A percentile compares a stretch with the other conserved stretches of the same genome.
Conservation (phyloP, 2,797 vertebrate species). For the Acanthis flammea region DNA sequence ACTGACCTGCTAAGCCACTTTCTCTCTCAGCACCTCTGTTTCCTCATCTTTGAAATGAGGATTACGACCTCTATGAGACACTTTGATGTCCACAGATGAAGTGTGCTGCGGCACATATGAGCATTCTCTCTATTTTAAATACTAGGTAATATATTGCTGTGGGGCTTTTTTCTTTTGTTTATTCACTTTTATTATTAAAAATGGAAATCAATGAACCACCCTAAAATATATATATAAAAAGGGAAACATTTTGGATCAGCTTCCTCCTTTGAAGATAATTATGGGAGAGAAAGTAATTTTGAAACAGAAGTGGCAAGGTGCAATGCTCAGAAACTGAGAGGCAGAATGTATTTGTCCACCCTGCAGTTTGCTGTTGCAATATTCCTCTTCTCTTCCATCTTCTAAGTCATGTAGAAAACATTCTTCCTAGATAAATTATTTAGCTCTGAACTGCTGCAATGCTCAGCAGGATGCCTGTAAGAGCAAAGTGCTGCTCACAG, state of each 20-base stretch:
- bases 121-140: background rate
- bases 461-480: background rate
- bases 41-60: conserved; percentile 22
- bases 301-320: background rate
- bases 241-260: background rate
- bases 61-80: background rate
- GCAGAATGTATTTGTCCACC: background rate
- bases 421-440: background rate
- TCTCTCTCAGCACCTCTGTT: conserved; percentile 5
- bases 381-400: background rate
- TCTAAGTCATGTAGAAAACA: background rate
- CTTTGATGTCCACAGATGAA: conserved; percentile 25
- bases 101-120: background rate
- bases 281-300: background rate
- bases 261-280: conserved; percentile 8
- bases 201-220: background rate
- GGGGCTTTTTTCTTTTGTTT: background rate
- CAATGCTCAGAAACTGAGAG: background rate
- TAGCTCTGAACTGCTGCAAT: background rate
- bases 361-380: background rate
- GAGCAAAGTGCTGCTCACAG: background rate
- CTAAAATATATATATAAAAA: background rate
- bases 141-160: background rate
- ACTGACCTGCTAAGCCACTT: conserved; percentile 20
- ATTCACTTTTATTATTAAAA: background rate